Evolutionary conservation across 2,888 invertebrate genomes (phyloP), one percentile per base, ranked within the genome.

Genomic region (Apeira syringaria): DNA sequence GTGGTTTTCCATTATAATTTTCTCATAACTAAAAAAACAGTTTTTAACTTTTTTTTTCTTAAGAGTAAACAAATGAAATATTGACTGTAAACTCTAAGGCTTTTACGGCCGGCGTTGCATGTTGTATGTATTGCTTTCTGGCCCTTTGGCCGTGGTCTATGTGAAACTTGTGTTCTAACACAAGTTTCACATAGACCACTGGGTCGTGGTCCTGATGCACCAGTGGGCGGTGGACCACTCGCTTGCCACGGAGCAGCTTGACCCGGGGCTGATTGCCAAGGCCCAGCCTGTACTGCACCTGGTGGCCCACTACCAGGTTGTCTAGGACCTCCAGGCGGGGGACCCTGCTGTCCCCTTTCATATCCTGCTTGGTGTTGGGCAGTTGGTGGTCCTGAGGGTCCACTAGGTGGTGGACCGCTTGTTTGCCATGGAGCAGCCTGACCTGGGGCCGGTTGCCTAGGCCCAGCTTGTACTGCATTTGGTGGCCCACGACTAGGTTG

Each of bases 191-290:
- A n/a, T n/a, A n/a, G n/a, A n/a, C 9, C 8, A 9, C 4, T 5
- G 3, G 8, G 24, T 9, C 7, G 17, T 22, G 22, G 2, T 22
- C 7, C 22, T 22, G 22, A 4, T 3, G 7, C n/a, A n/a, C n/a
- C n/a, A n/a, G n/a, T n/a, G n/a, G n/a, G n/a, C n/a, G n/a, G n/a
- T n/a, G n/a, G n/a, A n/a, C n/a, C n/a, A n/a, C n/a, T 20, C 2
- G 2, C 15, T 33, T 25, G 33, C 18, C 30, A 8, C 15, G 15
- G 30, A 10, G 30, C 30, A n/a, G 20, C 20, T 20, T 20, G 20
- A 4, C 6, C 7, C 6, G 20, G 20, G 5, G 17, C 3, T 17
- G 3, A 3, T 17, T 17, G 17, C 17, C 17, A 17, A 3, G 17
- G 3, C 3, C 17, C 17, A 17, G 3, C 17, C 3, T 5, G 17